Conservation (phyloP, 1,140 invertebrate genomes). For the Andricus grossulariae region DNA sequence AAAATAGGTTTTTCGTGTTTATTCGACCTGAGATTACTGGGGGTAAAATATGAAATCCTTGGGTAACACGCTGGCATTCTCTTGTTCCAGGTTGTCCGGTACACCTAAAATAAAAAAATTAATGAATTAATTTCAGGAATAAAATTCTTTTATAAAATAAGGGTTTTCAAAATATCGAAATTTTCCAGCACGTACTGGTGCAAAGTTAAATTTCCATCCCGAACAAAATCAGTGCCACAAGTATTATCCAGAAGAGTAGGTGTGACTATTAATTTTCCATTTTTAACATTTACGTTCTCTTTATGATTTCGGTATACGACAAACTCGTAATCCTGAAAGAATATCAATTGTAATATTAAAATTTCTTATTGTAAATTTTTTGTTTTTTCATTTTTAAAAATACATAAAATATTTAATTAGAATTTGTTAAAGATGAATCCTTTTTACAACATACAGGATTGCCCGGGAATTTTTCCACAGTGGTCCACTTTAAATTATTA, state of each 20-base stretch:
- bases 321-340: slow-evolving; percentile 80
- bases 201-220: slow-evolving; percentile 71
- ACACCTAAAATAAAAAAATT: slow-evolving; percentile 74
- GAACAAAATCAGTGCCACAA: slow-evolving; percentile 77
- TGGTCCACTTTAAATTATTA: slow-evolving; percentile 54
- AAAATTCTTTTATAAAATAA: slow-evolving; percentile 44
- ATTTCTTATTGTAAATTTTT: not conserved
- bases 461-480: slow-evolving; percentile 57
- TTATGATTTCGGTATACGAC: slow-evolving; percentile 80
- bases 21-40: slow-evolving; percentile 83
- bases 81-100: slow-evolving; percentile 70
- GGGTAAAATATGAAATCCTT: slow-evolving; percentile 78
- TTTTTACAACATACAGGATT: slow-evolving; percentile 56
- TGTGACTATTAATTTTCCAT: slow-evolving; percentile 80
- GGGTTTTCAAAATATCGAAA: not conserved
- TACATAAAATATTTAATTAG: slow-evolving; percentile 18
- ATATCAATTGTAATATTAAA: not conserved
- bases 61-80: slow-evolving; percentile 75
- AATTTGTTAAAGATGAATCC: slow-evolving; percentile 1
- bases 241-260: slow-evolving; percentile 79
- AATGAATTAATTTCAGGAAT: slow-evolving; percentile 21
- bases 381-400: too few relatives aligned
- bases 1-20: slow-evolving; percentile 78
- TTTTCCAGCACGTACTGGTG: slow-evolving; percentile 66
- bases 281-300: slow-evolving; percentile 77